phyloP scores from a whole-genome alignment of 2,113 vertebrate genomes.

The Manacus vitellinus region DNA sequence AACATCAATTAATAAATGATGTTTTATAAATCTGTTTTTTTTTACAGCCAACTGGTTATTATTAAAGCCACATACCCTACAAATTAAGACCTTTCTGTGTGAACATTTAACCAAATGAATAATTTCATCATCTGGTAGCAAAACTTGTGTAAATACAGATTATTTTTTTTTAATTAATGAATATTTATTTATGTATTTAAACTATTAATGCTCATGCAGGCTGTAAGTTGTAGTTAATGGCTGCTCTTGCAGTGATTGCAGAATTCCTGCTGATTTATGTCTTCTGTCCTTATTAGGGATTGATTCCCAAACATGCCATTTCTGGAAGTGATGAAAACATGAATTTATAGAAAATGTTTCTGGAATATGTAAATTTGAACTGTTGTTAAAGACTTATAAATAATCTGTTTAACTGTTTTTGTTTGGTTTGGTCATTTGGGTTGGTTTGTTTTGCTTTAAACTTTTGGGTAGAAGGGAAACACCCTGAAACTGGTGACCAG shows the following conservation, averaged over 20 bases:
- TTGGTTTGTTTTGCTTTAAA: not conserved
- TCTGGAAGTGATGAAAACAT: not conserved
- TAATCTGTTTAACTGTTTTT: not conserved
- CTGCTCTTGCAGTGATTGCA: not conserved
- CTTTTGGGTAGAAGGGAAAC: not conserved
- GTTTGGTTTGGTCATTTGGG: rapidly evolving
- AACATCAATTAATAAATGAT: not conserved
- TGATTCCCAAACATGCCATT: not conserved
- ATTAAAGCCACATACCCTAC: not conserved
- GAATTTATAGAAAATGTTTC: not conserved
- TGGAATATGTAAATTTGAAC: not conserved
- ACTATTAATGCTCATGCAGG: not conserved
- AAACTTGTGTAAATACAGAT: not conserved
- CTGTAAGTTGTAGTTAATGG: not conserved
- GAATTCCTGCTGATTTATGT: not conserved
- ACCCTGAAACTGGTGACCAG: not conserved
- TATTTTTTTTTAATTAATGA: not conserved
- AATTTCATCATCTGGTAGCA: not conserved
- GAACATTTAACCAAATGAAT: not conserved
- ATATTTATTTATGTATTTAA: not conserved
- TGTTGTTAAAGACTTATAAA: not conserved
- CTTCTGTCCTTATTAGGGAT: not conserved
- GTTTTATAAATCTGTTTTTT: not conserved
- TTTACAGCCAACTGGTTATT: constrained; percentile 1
- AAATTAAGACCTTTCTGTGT: not conserved